A percentile compares a stretch with the other conserved stretches of the same genome.
phyloP scores from a whole-genome alignment of 2,113 vertebrate species.

The Paramisgurnus dabryanus region DNA sequence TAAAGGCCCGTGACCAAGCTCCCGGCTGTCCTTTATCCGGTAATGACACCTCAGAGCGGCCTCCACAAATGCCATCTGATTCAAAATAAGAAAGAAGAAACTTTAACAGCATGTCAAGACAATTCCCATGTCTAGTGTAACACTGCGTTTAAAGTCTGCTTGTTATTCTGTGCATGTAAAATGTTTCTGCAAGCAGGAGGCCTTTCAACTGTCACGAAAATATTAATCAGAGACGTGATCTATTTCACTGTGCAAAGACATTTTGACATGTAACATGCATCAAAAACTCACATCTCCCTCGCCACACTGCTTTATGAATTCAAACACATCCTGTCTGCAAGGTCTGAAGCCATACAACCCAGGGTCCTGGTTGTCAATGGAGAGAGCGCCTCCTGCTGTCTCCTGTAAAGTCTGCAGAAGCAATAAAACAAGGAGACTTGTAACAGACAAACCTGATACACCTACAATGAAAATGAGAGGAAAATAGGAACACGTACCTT shows the following conservation, averaged over 20 bases:
- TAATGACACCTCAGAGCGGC: slow-evolving; percentile 73
- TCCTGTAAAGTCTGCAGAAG: slow-evolving; percentile 73
- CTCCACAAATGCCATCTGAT: slow-evolving; percentile 70
- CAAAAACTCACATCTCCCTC: slow-evolving; percentile 55
- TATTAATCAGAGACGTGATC: not conserved
- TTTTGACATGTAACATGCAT: not conserved
- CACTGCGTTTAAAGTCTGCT: not conserved
- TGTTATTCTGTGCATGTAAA: not conserved
- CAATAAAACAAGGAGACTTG: not conserved
- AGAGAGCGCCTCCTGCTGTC: slow-evolving; percentile 63
- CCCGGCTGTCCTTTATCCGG: slow-evolving; percentile 68
- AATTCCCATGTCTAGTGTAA: not conserved
- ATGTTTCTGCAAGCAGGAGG: not conserved
- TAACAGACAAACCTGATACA: not conserved
- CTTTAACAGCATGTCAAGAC: not conserved
- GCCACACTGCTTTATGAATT: slow-evolving; percentile 80
- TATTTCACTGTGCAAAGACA: not conserved
- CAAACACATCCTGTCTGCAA: slow-evolving; percentile 75
- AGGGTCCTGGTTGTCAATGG: slow-evolving; percentile 56
- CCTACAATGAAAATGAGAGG: not conserved
- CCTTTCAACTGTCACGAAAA: not conserved
- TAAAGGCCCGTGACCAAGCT: slow-evolving; percentile 73
- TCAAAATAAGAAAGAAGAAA: not conserved
- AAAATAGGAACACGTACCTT: slow-evolving; percentile 46
- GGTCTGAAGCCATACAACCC: slow-evolving; percentile 65